phyloP scores from a whole-genome alignment of 2,113 vertebrate genomes.

The Spea multiplicata region DNA sequence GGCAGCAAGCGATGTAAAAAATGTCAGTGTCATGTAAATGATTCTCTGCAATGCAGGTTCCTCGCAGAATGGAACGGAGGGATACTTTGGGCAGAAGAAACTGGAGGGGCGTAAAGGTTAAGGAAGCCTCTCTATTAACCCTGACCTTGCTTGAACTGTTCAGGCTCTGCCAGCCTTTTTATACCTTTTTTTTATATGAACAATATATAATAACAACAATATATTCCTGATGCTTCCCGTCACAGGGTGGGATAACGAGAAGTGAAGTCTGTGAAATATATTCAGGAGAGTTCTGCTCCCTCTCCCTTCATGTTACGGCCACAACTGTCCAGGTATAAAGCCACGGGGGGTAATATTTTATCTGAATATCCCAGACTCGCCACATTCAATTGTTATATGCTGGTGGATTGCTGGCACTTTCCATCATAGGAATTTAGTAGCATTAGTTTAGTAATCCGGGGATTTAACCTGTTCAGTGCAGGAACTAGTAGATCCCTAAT shows the following conservation, averaged over 20 bases:
- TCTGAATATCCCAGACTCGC: too few species aligned
- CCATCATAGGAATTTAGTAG: too few species aligned
- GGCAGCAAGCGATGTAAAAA: background rate
- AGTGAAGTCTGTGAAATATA: background rate
- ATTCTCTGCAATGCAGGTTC: slow-evolving; percentile 42
- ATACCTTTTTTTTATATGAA: slow-evolving; percentile 57
- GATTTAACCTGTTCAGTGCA: too few species aligned
- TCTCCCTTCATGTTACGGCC: too few species aligned
- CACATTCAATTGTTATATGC: too few species aligned
- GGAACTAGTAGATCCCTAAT: too few species aligned
- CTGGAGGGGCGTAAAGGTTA: background rate
- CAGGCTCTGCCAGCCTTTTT: slow-evolving; percentile 54
- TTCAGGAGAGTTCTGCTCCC: too few species aligned
- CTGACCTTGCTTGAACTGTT: slow-evolving; percentile 51
- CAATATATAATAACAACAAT: slow-evolving; percentile 49
- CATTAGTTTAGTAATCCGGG: too few species aligned
- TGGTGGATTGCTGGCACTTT: too few species aligned
- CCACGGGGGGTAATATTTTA: too few species aligned
- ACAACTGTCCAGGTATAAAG: too few species aligned
- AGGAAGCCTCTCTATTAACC: slow-evolving; percentile 56
- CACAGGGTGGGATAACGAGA: slow-evolving; percentile 10
- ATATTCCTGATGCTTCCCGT: slow-evolving; percentile 35
- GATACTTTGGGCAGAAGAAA: slow-evolving; percentile 2
- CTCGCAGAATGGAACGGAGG: background rate
- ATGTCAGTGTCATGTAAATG: slow-evolving; percentile 16